Base-by-base conservation (phyloP, 92 coral and sea anemone species). In the Pocillopora meandrina region DNA sequence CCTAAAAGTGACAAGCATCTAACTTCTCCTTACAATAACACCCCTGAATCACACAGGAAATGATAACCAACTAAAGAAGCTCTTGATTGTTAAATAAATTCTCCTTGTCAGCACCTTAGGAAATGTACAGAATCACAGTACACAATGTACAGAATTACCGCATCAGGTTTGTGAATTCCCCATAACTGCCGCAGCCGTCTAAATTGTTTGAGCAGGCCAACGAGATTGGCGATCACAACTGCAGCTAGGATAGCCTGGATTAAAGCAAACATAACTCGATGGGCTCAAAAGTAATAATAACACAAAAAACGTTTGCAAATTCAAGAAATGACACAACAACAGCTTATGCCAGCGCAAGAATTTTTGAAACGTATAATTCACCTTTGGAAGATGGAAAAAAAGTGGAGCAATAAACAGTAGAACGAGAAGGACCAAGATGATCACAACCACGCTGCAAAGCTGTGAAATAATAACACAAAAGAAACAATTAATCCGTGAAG, bases 331-430 rank as follows among this genome's bases (percentile, higher is more conserved):
- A 42, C 52, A 42, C 4, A 42, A 7, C 52, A 42, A 42, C 4
- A 3, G 52, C 52, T 42, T 3, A 7, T 3, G 52, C 8, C 52
- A 42, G 52, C 4, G 8, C 52, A 42, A 42, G 4, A 42, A 42
- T 42, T 42, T 42, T 42, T 42, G 4, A 42, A 42, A 42, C 8
- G 52, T 42, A 42, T 42, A 42, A 55, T 81, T 74, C 75, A 94
- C 98, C 98, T 96, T 96, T 1, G 99, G 99, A 13, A 96, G 91
- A 68, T 95, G 84, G 74, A 88, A 95, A 85, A 96, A 96, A 23
- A 96, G 91, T 16, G 93, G 94, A 31, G 99, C 96, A 26, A 96
- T 77, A 56, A 96, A 89, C 72, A 91, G 82, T 74, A 96, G 87
- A 31, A 91, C 98, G 64, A 96, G 84, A 21, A 92, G 93, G 66